Evolutionary conservation across 2,888 invertebrate species (phyloP).

Genomic region (Ectemnius lituratus): DNA sequence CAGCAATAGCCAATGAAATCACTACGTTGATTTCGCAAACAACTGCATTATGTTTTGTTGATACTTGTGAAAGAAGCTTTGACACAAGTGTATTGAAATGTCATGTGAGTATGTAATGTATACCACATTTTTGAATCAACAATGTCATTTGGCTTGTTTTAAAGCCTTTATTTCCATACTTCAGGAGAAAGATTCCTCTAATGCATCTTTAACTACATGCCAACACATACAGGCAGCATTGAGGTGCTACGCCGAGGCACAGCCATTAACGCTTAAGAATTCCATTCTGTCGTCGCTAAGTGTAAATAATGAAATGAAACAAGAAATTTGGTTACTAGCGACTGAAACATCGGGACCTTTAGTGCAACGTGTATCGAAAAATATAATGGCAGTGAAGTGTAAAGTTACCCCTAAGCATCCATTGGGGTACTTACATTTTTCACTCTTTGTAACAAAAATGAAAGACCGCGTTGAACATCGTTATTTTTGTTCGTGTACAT

Average conservation of each 20-base stretch:
- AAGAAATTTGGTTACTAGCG: conserved; percentile 81
- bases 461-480: conserved; percentile 79
- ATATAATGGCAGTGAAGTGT: conserved; percentile 86
- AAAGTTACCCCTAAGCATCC: conserved; percentile 83
- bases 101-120: conserved; percentile 75
- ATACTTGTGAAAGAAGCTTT: conserved; percentile 80
- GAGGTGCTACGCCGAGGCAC: conserved; percentile 82
- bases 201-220: conserved; percentile 76
- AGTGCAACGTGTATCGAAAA: conserved; percentile 85
- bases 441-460: conserved; percentile 80
- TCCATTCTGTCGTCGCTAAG: conserved; percentile 81
- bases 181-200: conserved; percentile 70
- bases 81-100: conserved; percentile 80
- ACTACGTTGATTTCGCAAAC: conserved; percentile 75
- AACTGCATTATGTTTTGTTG: conserved; percentile 80
- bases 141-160: background rate
- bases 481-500: conserved; percentile 81
- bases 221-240: conserved; percentile 84
- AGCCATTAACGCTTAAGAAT: conserved; percentile 81
- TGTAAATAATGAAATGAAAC: conserved; percentile 81
- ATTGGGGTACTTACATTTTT: conserved; percentile 85
- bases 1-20: conserved; percentile 74
- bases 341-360: conserved; percentile 82
- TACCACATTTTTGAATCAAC: background rate
- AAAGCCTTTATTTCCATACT: conserved; percentile 21